Percentiles rank a stretch among this genome's conserved stretches.
Conservation (phyloP, 2,797 vertebrate species). For the Pelodytes ibericus region DNA sequence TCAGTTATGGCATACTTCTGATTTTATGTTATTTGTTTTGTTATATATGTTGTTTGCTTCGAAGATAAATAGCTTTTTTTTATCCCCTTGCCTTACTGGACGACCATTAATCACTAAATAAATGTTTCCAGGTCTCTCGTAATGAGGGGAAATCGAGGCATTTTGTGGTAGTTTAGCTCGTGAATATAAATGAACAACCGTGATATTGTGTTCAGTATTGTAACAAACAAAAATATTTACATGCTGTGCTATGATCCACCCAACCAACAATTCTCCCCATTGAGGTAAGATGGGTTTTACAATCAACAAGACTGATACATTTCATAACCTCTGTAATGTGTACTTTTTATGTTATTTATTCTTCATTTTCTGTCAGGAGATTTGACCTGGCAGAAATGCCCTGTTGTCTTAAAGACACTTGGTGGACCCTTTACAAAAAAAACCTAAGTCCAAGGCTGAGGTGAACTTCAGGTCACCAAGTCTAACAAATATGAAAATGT, state of each 20-base stretch:
- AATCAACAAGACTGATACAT: constrained; percentile 62
- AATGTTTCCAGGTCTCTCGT: constrained; percentile 46
- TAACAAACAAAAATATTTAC: constrained; percentile 15
- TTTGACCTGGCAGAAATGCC: constrained; percentile 82
- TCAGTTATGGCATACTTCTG: neutral
- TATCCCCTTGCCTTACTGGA: constrained; percentile 29
- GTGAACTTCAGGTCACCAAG: constrained; percentile 98
- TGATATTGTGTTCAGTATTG: constrained; percentile 2
- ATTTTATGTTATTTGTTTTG: neutral
- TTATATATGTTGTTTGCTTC: constrained; percentile 30
- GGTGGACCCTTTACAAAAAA: constrained; percentile 84
- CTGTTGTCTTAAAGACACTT: constrained; percentile 78
- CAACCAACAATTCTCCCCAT: constrained; percentile 7
- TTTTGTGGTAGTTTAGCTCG: neutral
- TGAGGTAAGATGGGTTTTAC: constrained; percentile 34
- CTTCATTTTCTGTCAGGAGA: constrained; percentile 73
- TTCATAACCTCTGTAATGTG: constrained; percentile 75
- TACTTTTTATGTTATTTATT: constrained; percentile 71
- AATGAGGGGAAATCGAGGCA: constrained; percentile 7
- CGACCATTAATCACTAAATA: constrained; percentile 49
- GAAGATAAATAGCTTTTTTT: constrained; percentile 34
- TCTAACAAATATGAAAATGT: constrained; percentile 99
- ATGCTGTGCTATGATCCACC: neutral
- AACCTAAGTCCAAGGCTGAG: constrained; percentile 98
- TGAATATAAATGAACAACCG: neutral